These are phyloP conservation scores for Falco rusticolus DNA, from an alignment of 2,797 vertebrate genomes.

Conservation along the genomic window DNA sequence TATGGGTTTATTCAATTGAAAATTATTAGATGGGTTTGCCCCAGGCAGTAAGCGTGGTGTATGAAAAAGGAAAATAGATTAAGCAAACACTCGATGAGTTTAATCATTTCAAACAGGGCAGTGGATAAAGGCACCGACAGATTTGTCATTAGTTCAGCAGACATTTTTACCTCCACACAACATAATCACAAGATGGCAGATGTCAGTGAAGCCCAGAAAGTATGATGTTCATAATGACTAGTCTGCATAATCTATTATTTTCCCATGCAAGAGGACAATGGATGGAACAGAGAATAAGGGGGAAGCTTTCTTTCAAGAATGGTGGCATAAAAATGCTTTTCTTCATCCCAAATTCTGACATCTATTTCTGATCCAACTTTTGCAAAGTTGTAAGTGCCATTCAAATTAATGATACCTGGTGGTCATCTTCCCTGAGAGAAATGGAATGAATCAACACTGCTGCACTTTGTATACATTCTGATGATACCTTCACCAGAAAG, in stretches of 20 bases:
- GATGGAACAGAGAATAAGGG: not conserved
- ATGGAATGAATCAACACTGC: not conserved
- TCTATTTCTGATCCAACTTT: not conserved
- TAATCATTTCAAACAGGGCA: constrained; percentile 78
- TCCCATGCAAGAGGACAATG: not conserved
- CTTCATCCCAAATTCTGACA: not conserved
- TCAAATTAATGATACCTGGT: not conserved
- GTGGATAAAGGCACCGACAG: constrained; percentile 60
- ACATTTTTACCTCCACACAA: constrained; percentile 68
- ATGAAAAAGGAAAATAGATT: constrained; percentile 78
- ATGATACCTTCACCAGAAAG: not conserved
- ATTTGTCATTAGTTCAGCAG: constrained; percentile 76
- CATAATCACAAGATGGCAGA: constrained; percentile 69
- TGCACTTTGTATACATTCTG: not conserved
- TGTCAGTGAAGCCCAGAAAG: constrained; percentile 55
- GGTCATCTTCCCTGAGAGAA: not conserved
- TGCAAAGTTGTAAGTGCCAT: not conserved
- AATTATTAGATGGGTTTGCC: constrained; percentile 82
- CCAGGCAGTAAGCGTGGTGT: constrained; percentile 66
- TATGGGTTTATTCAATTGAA: constrained; percentile 81
- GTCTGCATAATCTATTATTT: constrained; percentile 49
- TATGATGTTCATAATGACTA: constrained; percentile 60
- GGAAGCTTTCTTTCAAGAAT: not conserved
- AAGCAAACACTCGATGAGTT: constrained; percentile 76
- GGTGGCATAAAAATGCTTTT: not conserved